Evolutionary conservation across 2,797 vertebrate genomes (phyloP), one percentile per base, ranked within the genome.

Genomic region (Atherinosoma microstoma): DNA sequence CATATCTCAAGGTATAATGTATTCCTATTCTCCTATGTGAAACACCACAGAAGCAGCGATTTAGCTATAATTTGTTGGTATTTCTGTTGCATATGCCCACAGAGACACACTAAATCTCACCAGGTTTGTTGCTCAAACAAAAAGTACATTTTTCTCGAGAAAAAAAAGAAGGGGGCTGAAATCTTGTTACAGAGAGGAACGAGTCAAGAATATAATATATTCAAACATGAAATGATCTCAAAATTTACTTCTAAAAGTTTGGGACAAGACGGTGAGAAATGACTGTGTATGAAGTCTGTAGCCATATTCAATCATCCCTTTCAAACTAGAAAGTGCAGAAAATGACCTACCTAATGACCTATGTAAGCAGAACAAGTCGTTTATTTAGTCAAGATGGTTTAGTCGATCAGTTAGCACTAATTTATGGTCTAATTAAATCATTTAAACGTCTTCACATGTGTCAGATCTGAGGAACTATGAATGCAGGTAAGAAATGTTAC

Each of bases 21-120:
- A 64, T 80, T 79, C 67, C 63, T 58, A 20, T 68, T 64, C 78
- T 78, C 70, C 73, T 22, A 18, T 67, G 69, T 51, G 57, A 45
- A 34, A 64, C 29, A 24, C 58, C 32, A 62, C 36, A 51, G 70
- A 58, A 27, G 73, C 67, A 22, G 59, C 18, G 51, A 73, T 79
- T 76, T 49, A 73, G 60, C 59, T 40, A 47, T 54, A 53, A 79
- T 83, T 56, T 65, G 65, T 80, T 47, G 64, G 64, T n/a, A 57
- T 71, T 83, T 27, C 4, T 22, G 45, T 34, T 56, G 64, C 74
- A 70, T 57, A 4, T 20, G 49, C 13, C 18, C 8, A 57, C 11
- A 32, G 42, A 64, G 68, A 76, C 22, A 6, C 57, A 2, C 18
- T 51, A 59, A 68, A 74, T 79, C 45, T 63, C 64, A 53, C 75